Evolutionary conservation across 1,140 invertebrate genomes (phyloP).

Genomic region (Eufriesea mexicana): DNA sequence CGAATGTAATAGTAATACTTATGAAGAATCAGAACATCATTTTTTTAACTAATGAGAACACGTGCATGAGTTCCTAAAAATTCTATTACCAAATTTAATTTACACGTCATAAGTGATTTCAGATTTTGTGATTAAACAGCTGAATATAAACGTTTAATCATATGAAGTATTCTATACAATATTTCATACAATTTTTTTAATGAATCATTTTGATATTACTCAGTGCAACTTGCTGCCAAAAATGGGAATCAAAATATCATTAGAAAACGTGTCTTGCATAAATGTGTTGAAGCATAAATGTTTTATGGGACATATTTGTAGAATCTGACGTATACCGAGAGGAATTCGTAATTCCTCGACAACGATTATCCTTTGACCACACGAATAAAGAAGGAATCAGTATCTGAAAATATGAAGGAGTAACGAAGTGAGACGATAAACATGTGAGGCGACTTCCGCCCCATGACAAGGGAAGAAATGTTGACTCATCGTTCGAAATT

Average conservation of each 20-base stretch:
- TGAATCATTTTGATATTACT: not conserved
- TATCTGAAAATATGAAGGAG: not conserved
- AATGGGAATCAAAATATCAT: not conserved
- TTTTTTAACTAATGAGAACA: too few relatives aligned
- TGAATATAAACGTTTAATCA: too few relatives aligned
- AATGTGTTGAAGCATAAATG: too few relatives aligned
- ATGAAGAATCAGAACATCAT: too few relatives aligned
- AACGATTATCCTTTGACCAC: not conserved
- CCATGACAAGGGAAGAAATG: not conserved
- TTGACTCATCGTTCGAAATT: slow-evolving; percentile 63
- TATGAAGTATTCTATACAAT: not conserved
- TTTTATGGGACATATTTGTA: slow-evolving; percentile 9
- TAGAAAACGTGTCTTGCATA: not conserved
- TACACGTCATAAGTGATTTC: too few relatives aligned
- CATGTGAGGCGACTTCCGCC: not conserved
- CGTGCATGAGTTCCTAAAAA: too few relatives aligned
- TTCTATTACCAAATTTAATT: too few relatives aligned
- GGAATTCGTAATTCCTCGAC: slow-evolving; percentile 4
- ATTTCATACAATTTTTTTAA: not conserved
- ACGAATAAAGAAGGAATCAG: not conserved
- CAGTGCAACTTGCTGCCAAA: not conserved
- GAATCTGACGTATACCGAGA: not conserved
- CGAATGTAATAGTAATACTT: too few relatives aligned
- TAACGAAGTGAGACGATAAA: slow-evolving; percentile 11
- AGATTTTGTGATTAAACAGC: too few relatives aligned